These are phyloP conservation scores for Varecia variegata DNA, from an alignment of 2,797 vertebrate species.

Conservation along the genomic window DNA sequence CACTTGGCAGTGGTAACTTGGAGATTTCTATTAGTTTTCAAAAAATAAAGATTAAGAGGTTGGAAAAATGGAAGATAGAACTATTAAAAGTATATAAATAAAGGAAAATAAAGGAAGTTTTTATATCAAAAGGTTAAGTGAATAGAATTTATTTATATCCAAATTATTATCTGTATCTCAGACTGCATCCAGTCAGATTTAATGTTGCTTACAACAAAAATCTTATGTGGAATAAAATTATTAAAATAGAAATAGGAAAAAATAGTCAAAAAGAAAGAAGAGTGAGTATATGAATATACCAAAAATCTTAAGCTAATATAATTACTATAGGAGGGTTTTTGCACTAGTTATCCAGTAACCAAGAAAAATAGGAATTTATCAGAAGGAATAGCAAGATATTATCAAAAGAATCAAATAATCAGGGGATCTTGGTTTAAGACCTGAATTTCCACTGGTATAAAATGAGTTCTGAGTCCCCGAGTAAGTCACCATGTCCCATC, in stretches of 20 bases:
- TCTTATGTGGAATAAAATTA: not conserved
- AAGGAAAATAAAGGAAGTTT: not conserved
- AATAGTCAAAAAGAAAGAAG: not conserved
- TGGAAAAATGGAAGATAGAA: not conserved
- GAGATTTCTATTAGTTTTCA: not conserved
- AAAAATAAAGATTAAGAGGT: not conserved
- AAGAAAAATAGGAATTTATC: not conserved
- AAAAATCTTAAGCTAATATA: not conserved
- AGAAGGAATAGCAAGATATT: not conserved
- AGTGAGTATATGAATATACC: not conserved
- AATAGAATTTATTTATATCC: not conserved
- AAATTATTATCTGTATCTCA: not conserved
- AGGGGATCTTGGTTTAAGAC: not conserved
- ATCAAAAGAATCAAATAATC: not conserved
- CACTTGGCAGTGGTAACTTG: not conserved
- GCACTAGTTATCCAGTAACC: not conserved
- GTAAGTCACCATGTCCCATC: not conserved
- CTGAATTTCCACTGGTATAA: not conserved
- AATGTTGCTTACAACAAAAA: not conserved
- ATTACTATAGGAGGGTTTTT: not conserved
- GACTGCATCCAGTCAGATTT: not conserved
- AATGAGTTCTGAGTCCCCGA: not conserved
- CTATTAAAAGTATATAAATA: not conserved
- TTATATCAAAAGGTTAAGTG: not conserved
- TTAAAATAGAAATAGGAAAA: not conserved